Evolutionary conservation across 2,888 invertebrate species (phyloP).

Genomic region (Chironomus riparius): DNA sequence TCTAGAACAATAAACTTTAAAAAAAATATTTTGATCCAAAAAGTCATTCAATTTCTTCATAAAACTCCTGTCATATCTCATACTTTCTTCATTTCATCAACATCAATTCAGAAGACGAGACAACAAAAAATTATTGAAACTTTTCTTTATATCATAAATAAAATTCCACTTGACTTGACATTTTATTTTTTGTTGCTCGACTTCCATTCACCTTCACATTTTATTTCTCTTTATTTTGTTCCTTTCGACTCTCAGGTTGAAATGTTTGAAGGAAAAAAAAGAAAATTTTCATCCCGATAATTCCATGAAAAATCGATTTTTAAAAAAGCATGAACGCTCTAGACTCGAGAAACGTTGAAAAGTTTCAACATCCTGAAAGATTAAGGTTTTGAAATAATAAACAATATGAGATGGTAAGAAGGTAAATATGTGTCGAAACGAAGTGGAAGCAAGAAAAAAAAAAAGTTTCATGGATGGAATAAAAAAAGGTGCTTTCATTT

Average conservation of each 20-base stretch:
- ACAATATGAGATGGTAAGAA: background rate
- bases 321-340: background rate
- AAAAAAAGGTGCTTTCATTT: background rate
- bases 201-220: background rate
- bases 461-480: background rate
- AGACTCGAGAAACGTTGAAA: background rate
- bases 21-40: too few species aligned
- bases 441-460: background rate
- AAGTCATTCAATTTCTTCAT: too few species aligned
- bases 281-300: too few species aligned
- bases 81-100: too few species aligned
- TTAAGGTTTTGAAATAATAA: background rate
- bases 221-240: background rate
- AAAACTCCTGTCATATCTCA: too few species aligned
- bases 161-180: background rate
- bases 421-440: too few species aligned
- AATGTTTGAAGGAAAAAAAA: too few species aligned
- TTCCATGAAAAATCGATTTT: background rate
- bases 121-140: too few species aligned
- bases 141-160: background rate
- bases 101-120: too few species aligned
- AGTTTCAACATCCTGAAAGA: background rate
- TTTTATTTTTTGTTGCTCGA: background rate
- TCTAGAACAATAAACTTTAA: too few species aligned
- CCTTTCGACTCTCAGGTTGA: too few species aligned